Evolutionary conservation across 2,888 invertebrate genomes (phyloP).

Genomic region (Drosophila mimica): DNA sequence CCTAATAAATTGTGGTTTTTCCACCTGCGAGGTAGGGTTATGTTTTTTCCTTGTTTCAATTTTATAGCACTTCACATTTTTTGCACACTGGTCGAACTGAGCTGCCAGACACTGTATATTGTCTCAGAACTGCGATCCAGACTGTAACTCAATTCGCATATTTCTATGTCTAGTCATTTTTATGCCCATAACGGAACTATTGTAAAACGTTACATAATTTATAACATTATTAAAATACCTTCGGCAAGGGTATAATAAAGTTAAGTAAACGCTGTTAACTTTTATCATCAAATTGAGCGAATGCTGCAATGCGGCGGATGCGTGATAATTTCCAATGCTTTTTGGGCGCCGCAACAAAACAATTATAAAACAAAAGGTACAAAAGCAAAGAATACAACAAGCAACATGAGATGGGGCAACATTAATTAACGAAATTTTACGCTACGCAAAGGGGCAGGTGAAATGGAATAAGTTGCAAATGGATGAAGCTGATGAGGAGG

Average conservation of each 20-base stretch:
- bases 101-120: background rate
- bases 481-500: conserved; percentile 1
- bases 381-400: conserved; percentile 3
- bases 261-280: conserved; percentile 46
- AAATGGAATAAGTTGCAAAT: conserved; percentile 1
- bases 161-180: background rate
- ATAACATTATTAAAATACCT: background rate
- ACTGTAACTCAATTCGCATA: background rate
- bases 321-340: conserved; percentile 48
- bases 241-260: conserved; percentile 1
- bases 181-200: background rate
- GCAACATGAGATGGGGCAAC: conserved; percentile 13
- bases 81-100: too few species aligned
- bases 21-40: too few species aligned
- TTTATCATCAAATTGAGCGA: conserved; percentile 60
- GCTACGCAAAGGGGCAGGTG: conserved; percentile 14
- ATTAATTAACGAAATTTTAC: conserved; percentile 58
- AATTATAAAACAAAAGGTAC: conserved; percentile 24
- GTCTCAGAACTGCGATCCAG: background rate
- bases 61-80: too few species aligned
- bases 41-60: too few species aligned
- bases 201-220: background rate
- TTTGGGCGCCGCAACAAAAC: background rate
- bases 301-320: conserved; percentile 37
- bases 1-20: too few species aligned